Base-by-base conservation (phyloP, 1,140 invertebrate species). In the Chrysopa pallens region DNA sequence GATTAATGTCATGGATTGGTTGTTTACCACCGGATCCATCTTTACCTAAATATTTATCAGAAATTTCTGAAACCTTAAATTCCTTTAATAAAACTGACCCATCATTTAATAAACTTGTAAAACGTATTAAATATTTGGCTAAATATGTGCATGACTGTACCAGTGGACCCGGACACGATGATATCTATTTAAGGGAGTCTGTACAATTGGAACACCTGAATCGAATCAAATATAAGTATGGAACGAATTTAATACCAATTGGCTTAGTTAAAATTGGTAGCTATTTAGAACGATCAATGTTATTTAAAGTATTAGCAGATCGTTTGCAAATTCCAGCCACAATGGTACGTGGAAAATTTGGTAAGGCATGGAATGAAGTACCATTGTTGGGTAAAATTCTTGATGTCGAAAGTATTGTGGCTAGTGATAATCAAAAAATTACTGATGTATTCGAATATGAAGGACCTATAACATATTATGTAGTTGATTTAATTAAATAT, bases 371-470 rank as follows among this genome's bases (percentile, higher is more conserved):
- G 31, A 33, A 33, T 33, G 31, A 33, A 6, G n/a, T 33, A 33
- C 31, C 31, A 11, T 33, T 33, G n/a, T 11, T 33, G 2, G 31
- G n/a, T 4, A 6, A 33, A 23, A 5, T 23, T 2, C 17, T 40
- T 8, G 35, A 43, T 28, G n/a, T 36, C 4, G 45, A 43, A 27
- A 27, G 35, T 43, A 43, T 43, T 27, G 29, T 35, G 31, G 45
- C 43, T n/a, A n/a, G n/a, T n/a, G n/a, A n/a, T n/a, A n/a, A n/a
- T 23, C 17, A 23, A 23, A 23, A n/a, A n/a, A n/a, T n/a, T n/a
- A n/a, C n/a, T n/a, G n/a, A n/a, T n/a, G 17, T 23, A 23, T 3
- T 3, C 5, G 17, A 23, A 23, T 23, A 23, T 5, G 17, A 23
- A 23, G 17, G 17, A 23, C 17, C 17, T 23, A 3, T 23, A 5